Base-by-base conservation (phyloP, 2,113 vertebrate genomes). In the Catagonus wagneri region DNA sequence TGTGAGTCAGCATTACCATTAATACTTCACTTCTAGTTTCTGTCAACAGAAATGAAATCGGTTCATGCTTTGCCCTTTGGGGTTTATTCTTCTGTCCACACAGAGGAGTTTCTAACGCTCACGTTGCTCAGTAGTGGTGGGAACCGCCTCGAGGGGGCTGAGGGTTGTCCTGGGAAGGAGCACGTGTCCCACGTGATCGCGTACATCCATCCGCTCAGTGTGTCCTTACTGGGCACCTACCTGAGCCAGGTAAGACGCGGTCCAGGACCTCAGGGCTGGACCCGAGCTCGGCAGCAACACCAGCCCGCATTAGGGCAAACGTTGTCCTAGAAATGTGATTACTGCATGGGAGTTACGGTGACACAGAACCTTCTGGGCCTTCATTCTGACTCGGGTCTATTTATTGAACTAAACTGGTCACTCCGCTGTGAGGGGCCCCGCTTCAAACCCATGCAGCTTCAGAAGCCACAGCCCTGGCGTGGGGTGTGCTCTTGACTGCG, bases 111-210 rank as follows among this genome's bases (percentile, higher is more conserved):
- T 23, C 69, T 78, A 27, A 36, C 0, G 10, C 22, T 69, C 54
- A 3, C 4, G 54, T 27, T 71, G 23, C 12, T 58, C 50, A 14
- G 13, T 36, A 0, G 5, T 1, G 10, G 9, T 1, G 36, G 52
- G 22, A 0, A 39, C 4, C 6, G 36, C 34, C 69, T 13, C 2
- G 34, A 19, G 17, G 29, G 17, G 54, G 39, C 14, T 32, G 27
- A 58, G 83, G 61, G 2, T 20, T 27, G 22, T 7, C 1, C 2
- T 8, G 50, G 10, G 27, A 16, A 71, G 60, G 44, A 50, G 25
- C 11, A 7, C 32, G 12, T 0, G 10, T 12, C 29, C 32, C 1
- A 10, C 0, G 0, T 7, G 13, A 20, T 0, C 0, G 13, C 0
- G 0, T 3, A 16, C 7, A 3, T 1, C 2, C 56, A 3, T 11